A percentile compares a stretch with the other conserved stretches of the same genome.
phyloP scores from a whole-genome alignment of 2,888 invertebrate species.

The Dynastes hyllus region DNA sequence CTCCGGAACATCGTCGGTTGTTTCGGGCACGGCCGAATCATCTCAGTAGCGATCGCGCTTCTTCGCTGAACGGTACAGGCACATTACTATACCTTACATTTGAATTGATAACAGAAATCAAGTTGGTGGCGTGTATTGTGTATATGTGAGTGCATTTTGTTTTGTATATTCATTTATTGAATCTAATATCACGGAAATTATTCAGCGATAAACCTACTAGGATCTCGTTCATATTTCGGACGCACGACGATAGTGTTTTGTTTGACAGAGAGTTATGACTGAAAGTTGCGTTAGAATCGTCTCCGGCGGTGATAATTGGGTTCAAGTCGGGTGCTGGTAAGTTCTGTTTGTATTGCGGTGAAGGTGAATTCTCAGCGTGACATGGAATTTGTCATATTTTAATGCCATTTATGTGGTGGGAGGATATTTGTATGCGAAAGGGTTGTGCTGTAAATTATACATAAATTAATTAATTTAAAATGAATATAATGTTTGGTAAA shows the following conservation, averaged over 20 bases:
- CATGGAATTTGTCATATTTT: no score
- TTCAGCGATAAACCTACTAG: no score
- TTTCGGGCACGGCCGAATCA: background rate
- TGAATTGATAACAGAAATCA: slow-evolving; percentile 1
- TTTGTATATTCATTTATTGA: background rate
- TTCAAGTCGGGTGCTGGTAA: background rate
- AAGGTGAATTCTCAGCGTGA: no score
- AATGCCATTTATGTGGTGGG: no score
- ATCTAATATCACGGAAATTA: background rate
- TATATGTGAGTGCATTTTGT: slow-evolving; percentile 5
- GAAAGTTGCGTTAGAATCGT: slow-evolving; percentile 11
- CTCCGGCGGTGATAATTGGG: background rate
- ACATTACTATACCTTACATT: background rate
- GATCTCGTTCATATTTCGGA: background rate
- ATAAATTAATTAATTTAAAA: no score
- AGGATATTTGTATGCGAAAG: no score
- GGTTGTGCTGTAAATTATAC: no score
- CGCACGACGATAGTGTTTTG: background rate
- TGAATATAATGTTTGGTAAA: no score
- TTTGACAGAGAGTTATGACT: background rate
- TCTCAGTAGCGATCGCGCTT: slow-evolving; percentile 24
- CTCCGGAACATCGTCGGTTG: background rate
- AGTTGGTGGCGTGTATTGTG: background rate
- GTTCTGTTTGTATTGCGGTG: background rate
- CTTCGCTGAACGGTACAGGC: background rate